phyloP scores from a whole-genome alignment of 1,140 invertebrate genomes.

The Whitmania pigra region DNA sequence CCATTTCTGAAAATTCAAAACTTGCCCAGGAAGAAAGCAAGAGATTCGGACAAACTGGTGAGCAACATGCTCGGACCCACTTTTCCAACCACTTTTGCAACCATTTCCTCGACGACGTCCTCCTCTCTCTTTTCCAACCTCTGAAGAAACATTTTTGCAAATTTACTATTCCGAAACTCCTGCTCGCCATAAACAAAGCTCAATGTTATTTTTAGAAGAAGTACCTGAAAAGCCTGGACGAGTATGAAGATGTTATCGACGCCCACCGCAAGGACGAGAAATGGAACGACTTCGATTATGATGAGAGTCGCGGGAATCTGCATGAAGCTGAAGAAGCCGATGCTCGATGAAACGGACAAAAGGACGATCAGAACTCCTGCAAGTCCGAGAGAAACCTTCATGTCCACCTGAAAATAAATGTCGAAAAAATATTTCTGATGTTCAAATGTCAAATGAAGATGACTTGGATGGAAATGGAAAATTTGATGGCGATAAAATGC shows the following conservation, averaged over 20 bases:
- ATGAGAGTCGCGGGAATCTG: constrained; percentile 66
- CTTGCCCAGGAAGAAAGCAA: constrained; percentile 71
- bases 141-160: constrained; percentile 26
- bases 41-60: constrained; percentile 65
- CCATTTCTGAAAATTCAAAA: neutral
- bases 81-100: constrained; percentile 60
- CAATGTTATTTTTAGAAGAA: neutral
- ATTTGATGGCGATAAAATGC: too few relatives aligned
- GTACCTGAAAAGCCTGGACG: constrained; percentile 53
- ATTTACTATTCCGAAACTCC: too few relatives aligned
- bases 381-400: constrained; percentile 67
- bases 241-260: constrained; percentile 92
- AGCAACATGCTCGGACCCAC: constrained; percentile 80
- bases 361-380: constrained; percentile 71
- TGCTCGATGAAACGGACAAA: constrained; percentile 63
- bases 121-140: constrained; percentile 36
- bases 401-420: constrained; percentile 54
- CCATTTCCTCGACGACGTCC: constrained; percentile 68
- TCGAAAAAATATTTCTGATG: too few relatives aligned
- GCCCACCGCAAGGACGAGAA: constrained; percentile 77
- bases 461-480: neutral
- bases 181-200: too few relatives aligned
- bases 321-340: constrained; percentile 71
- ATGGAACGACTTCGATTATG: constrained; percentile 85
- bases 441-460: neutral